Percentiles rank a stretch among this genome's conserved stretches.
phyloP scores from a whole-genome alignment of 2,888 invertebrate genomes.

The Hirtodrosophila alboralis region DNA sequence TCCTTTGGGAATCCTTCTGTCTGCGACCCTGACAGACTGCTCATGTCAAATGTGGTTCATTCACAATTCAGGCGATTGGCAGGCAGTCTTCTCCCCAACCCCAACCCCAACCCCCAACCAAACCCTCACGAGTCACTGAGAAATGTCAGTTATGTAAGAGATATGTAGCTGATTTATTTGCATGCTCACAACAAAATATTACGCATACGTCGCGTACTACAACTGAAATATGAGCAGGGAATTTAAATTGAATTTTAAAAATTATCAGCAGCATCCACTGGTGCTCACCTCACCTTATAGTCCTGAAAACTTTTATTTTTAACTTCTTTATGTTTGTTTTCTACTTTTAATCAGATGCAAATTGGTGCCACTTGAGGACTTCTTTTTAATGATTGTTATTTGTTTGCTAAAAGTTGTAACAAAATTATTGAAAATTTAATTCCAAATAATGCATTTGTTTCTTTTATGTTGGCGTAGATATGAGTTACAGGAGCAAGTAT shows the following conservation, averaged over 20 bases:
- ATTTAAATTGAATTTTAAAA: conserved; percentile 66
- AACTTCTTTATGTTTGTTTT: conserved; percentile 34
- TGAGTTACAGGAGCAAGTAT: conserved; percentile 14
- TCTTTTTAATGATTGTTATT: conserved; percentile 58
- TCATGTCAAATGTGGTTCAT: conserved; percentile 61
- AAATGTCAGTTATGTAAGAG: conserved; percentile 69
- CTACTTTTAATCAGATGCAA: conserved; percentile 74
- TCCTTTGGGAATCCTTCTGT: conserved; percentile 36
- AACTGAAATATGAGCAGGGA: conserved; percentile 66
- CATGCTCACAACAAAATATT: conserved; percentile 32
- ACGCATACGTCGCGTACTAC: conserved; percentile 39
- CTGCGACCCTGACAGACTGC: conserved; percentile 29
- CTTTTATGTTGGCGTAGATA: conserved; percentile 24
- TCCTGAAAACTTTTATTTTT: conserved; percentile 29
- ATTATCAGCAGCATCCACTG: conserved; percentile 43
- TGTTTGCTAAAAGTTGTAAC: conserved; percentile 48
- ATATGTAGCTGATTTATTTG: conserved; percentile 69
- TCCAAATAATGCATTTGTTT: conserved; percentile 48
- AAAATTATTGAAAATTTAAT: conserved; percentile 62
- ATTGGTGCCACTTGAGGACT: conserved; percentile 48
- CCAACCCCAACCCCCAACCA: background rate
- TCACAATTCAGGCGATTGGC: conserved; percentile 43
- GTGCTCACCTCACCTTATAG: conserved; percentile 2
- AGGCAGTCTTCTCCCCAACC: conserved; percentile 8
- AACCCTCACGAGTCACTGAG: conserved; percentile 63